A percentile compares a stretch with the other conserved stretches of the same genome.
phyloP scores from a whole-genome alignment of 1,140 invertebrate genomes.

The Drosophila rhopaloa region DNA sequence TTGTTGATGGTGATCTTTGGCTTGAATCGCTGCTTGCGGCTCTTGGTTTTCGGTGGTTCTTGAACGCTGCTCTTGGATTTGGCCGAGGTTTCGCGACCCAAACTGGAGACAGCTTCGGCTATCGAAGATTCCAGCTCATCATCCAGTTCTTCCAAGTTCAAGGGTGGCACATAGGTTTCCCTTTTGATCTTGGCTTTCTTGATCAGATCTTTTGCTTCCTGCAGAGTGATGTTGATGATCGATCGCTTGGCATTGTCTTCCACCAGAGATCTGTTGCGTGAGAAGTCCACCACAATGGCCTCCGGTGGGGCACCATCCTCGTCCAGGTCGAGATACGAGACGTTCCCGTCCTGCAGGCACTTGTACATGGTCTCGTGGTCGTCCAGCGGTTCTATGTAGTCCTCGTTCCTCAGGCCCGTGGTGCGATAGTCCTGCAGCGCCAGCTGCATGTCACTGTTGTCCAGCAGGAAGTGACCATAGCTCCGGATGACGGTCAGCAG shows the following conservation, averaged over 20 bases:
- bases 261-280: conserved; percentile 78
- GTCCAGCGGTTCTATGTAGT: conserved; percentile 76
- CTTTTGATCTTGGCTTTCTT: conserved; percentile 62
- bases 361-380: conserved; percentile 85
- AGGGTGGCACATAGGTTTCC: conserved; percentile 59
- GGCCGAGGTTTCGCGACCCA: conserved; percentile 58
- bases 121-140: conserved; percentile 81
- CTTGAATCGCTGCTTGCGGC: conserved; percentile 69
- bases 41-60: conserved; percentile 44
- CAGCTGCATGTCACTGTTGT: conserved; percentile 74
- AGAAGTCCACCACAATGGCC: conserved; percentile 86
- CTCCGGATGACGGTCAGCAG: conserved; percentile 84
- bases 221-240: conserved; percentile 81
- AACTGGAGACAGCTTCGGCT: conserved; percentile 76
- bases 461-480: conserved; percentile 85
- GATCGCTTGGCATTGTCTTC: conserved; percentile 75
- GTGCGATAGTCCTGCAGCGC: conserved; percentile 67
- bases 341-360: conserved; percentile 66
- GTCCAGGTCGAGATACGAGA: conserved; percentile 47
- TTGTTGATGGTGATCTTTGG: conserved; percentile 84
- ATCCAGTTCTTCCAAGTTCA: conserved; percentile 77
- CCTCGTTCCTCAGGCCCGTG: conserved; percentile 68
- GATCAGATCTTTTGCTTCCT: conserved; percentile 78
- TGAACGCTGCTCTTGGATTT: conserved; percentile 40
- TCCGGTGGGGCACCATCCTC: conserved; percentile 80